These are phyloP conservation scores for Sminthurides aquaticus DNA, from an alignment of 2,888 invertebrate genomes.

Conservation along the genomic window DNA sequence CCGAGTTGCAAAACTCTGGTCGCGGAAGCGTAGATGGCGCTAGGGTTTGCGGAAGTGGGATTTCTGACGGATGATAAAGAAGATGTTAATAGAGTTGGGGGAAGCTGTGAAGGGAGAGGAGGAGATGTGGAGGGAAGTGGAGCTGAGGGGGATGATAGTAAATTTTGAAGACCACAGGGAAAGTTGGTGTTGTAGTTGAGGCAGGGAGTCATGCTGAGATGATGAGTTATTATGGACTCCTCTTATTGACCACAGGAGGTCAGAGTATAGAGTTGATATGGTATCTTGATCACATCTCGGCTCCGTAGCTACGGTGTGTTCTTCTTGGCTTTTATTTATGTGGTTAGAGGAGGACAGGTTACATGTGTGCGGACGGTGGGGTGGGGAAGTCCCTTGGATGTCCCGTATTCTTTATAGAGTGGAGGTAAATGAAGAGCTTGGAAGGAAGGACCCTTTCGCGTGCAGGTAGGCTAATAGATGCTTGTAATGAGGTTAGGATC, in stretches of 20 bases:
- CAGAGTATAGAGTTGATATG: constrained; percentile 21
- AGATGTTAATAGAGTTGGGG: no score
- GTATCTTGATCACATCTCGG: constrained; percentile 10
- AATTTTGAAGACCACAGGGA: constrained; percentile 10
- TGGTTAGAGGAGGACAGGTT: background rate
- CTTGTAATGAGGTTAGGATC: background rate
- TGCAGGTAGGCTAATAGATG: background rate
- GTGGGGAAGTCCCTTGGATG: no score
- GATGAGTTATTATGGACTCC: constrained; percentile 43
- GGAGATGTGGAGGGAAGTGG: no score
- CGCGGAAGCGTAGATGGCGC: no score
- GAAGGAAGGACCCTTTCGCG: background rate
- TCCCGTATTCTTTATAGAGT: background rate
- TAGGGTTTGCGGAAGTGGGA: no score
- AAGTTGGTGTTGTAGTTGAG: constrained; percentile 18
- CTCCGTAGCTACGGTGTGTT: background rate
- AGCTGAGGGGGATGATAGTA: no score
- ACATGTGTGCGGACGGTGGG: background rate
- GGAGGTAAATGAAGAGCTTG: background rate
- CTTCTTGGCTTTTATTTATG: background rate
- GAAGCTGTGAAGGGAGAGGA: no score
- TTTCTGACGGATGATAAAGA: no score
- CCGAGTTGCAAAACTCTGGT: background rate
- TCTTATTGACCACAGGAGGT: constrained; percentile 41
- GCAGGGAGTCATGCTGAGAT: constrained; percentile 33